phyloP scores from a whole-genome alignment of 23 tunicate species.

The Ascidia mentula region DNA sequence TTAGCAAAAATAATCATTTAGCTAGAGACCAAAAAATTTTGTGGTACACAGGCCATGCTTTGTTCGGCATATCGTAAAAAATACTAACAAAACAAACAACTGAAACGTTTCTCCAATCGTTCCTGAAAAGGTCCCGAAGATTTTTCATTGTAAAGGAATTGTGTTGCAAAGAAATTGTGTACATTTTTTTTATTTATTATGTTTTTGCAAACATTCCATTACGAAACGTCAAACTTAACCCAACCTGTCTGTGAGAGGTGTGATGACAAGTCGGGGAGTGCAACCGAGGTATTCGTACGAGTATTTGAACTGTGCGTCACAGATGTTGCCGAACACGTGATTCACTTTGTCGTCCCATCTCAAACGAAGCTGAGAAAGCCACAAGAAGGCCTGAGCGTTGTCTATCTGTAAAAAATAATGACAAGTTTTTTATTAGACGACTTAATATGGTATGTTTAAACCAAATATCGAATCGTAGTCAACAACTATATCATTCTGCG shows the following conservation, averaged over 20 bases:
- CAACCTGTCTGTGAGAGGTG: constrained; percentile 96
- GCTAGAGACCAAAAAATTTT: not conserved
- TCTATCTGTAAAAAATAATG: constrained; percentile 57
- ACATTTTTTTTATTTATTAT: too few relatives aligned
- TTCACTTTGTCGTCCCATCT: constrained; percentile 92
- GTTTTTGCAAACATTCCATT: not conserved
- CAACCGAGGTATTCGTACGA: constrained; percentile 96
- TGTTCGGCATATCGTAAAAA: not conserved
- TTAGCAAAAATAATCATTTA: not conserved
- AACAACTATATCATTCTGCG: too few relatives aligned
- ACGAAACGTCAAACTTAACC: not conserved
- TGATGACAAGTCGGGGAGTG: constrained; percentile 95
- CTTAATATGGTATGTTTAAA: too few relatives aligned
- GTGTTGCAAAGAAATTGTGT: too few relatives aligned
- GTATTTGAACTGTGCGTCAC: constrained; percentile 94
- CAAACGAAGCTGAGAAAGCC: constrained; percentile 87
- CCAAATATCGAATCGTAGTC: too few relatives aligned
- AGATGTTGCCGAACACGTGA: constrained; percentile 89
- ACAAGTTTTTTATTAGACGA: too few relatives aligned
- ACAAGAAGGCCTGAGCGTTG: constrained; percentile 87
- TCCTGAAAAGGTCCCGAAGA: too few relatives aligned
- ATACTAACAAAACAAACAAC: not conserved
- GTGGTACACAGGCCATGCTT: not conserved
- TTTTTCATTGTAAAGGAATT: too few relatives aligned
- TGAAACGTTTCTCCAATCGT: not conserved